Evolutionary conservation across 2,888 invertebrate genomes (phyloP).

Genomic region (Tipula unca): DNA sequence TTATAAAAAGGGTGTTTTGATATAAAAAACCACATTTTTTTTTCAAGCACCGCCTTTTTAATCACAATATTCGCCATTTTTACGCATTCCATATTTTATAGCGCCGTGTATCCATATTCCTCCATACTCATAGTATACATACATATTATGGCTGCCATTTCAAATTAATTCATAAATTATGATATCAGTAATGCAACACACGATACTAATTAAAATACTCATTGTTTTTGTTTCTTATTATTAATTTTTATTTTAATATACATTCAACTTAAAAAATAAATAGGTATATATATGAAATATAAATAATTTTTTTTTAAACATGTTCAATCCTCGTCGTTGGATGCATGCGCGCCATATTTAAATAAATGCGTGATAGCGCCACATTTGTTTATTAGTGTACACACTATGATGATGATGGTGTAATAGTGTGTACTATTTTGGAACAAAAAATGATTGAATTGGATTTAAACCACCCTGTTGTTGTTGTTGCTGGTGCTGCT

Average conservation of each 20-base stretch:
- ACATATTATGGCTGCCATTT: background rate
- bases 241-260: background rate
- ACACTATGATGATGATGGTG: too few relatives aligned
- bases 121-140: background rate
- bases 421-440: constrained; percentile 31
- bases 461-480: constrained; percentile 29
- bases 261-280: background rate
- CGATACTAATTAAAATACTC: background rate
- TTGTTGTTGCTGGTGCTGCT: background rate
- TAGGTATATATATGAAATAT: background rate
- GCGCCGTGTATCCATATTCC: too few relatives aligned
- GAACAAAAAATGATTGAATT: constrained; percentile 40
- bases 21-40: background rate
- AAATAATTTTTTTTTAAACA: background rate
- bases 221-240: background rate
- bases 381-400: background rate
- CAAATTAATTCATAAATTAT: background rate
- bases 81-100: background rate
- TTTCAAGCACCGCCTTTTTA: background rate
- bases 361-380: background rate
- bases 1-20: background rate
- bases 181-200: background rate
- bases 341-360: background rate
- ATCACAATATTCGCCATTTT: background rate
- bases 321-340: background rate